These are phyloP conservation scores for Stenurella melanura DNA, from an alignment of 2,888 invertebrate species.

Conservation along the genomic window DNA sequence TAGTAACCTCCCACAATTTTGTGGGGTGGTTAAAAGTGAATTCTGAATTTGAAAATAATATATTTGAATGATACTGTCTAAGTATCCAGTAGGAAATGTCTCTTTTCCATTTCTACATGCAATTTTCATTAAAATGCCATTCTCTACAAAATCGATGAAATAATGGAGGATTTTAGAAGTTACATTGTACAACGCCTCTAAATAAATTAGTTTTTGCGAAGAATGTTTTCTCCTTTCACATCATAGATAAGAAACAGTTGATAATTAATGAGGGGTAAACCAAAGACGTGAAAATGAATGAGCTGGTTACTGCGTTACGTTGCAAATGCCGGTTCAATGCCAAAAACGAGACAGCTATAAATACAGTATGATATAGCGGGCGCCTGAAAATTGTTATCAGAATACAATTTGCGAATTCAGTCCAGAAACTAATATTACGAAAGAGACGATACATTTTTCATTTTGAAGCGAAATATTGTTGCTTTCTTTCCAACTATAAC, in stretches of 20 bases:
- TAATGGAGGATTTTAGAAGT: background rate
- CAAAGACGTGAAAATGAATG: constrained; percentile 16
- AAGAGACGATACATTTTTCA: too few relatives aligned
- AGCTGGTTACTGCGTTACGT: background rate
- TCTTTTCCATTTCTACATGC: too few relatives aligned
- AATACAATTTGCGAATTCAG: too few relatives aligned
- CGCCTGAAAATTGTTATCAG: background rate
- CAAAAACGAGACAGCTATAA: background rate
- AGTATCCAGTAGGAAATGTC: too few relatives aligned
- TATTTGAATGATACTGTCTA: too few relatives aligned
- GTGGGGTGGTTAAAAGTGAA: too few relatives aligned
- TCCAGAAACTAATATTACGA: too few relatives aligned
- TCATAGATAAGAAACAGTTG: constrained; percentile 25
- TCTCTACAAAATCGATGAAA: background rate
- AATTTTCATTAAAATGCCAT: background rate
- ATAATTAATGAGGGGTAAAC: constrained; percentile 28
- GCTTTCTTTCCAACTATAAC: too few relatives aligned
- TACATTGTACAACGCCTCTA: background rate
- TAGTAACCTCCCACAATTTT: too few relatives aligned
- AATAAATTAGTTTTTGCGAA: constrained; percentile 20
- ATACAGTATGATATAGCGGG: background rate
- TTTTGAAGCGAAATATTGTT: too few relatives aligned
- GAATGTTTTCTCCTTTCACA: background rate
- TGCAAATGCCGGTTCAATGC: background rate
- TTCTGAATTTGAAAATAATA: too few relatives aligned